phyloP scores from a whole-genome alignment of 2,113 vertebrate genomes.

The Macrotus californicus region DNA sequence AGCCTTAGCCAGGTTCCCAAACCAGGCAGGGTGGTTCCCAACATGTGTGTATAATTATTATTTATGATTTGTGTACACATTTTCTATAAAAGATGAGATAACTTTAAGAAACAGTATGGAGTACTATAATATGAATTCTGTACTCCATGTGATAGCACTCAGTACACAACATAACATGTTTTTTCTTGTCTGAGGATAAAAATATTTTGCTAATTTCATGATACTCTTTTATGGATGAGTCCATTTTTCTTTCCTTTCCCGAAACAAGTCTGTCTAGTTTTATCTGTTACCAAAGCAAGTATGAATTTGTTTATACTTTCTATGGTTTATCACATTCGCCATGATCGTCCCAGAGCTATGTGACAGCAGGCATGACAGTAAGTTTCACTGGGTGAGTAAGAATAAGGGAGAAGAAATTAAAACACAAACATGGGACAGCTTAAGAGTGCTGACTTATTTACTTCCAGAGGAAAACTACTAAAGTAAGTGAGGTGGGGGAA shows the following conservation, averaged over 20 bases:
- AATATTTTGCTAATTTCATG: neutral
- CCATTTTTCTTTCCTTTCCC: neutral
- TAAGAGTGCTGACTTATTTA: neutral
- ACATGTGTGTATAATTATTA: neutral
- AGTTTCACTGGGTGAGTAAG: neutral
- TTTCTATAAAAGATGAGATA: neutral
- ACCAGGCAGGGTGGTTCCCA: too few relatives aligned
- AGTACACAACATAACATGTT: neutral
- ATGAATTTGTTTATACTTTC: neutral
- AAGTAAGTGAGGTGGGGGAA: neutral
- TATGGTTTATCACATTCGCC: neutral
- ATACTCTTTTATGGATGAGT: neutral
- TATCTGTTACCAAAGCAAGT: neutral
- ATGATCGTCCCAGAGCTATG: neutral
- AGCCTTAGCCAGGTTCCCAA: too few relatives aligned
- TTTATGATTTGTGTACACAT: neutral
- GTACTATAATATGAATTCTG: neutral
- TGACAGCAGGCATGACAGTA: neutral
- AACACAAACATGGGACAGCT: neutral
- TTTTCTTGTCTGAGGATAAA: neutral
- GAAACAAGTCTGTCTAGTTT: neutral
- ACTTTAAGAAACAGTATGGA: neutral
- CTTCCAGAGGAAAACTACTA: neutral
- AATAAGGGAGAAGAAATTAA: neutral
- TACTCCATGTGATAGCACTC: neutral